Conservation (phyloP, 2,888 invertebrate species). For the Meliscaeva auricollis region DNA sequence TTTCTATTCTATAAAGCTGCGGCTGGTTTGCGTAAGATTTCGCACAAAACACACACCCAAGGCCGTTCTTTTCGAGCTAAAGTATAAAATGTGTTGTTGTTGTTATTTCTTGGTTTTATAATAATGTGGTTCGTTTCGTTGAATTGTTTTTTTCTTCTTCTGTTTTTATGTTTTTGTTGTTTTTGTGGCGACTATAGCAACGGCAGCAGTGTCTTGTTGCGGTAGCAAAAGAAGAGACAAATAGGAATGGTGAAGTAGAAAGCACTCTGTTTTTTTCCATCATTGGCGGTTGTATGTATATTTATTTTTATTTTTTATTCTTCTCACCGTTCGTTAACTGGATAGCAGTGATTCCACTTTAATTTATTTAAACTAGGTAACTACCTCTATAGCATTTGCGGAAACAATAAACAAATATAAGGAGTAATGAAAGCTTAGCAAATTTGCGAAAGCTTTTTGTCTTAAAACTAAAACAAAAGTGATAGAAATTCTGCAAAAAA, state of each 20-base stretch:
- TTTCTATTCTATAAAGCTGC: conserved; percentile 46
- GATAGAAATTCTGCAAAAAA: no score
- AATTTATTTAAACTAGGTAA: background rate
- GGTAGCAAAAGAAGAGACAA: conserved; percentile 16
- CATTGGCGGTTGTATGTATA: conserved; percentile 5
- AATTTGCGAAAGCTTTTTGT: no score
- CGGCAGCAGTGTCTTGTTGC: conserved; percentile 17
- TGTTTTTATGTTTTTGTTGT: background rate
- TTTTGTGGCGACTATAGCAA: conserved; percentile 15
- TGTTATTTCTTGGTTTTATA: conserved; percentile 38
- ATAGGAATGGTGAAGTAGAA: conserved; percentile 20
- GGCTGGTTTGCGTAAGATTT: conserved; percentile 70
- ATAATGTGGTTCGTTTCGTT: conserved; percentile 33
- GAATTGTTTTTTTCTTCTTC: background rate
- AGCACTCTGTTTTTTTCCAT: conserved; percentile 34
- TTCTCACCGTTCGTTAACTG: conserved; percentile 1
- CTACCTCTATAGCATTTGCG: no score
- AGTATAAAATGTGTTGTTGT: conserved; percentile 46
- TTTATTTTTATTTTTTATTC: background rate
- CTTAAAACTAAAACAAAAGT: no score
- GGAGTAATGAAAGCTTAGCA: no score
- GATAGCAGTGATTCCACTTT: conserved; percentile 33
- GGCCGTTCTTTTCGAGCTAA: conserved; percentile 67
- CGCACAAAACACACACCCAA: conserved; percentile 67
- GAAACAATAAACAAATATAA: background rate